Conservation (phyloP, 2,797 vertebrate species). For the Notolepis coatsorum region DNA sequence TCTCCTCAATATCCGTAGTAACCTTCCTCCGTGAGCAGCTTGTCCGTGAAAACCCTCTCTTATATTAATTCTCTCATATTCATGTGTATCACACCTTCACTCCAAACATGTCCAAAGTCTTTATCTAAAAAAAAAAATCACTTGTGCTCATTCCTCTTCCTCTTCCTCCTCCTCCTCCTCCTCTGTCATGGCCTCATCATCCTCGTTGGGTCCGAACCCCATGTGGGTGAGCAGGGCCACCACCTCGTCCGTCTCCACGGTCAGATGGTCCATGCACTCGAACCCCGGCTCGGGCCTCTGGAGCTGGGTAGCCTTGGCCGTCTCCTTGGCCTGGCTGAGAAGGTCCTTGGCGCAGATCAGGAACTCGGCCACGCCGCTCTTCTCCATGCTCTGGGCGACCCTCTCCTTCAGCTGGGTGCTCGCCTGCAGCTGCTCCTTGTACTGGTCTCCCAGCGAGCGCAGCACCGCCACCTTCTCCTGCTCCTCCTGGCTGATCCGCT, state of each 20-base stretch:
- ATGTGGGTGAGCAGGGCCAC: conserved; percentile 74
- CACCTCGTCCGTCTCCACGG: conserved; percentile 79
- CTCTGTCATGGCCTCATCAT: conserved; percentile 37
- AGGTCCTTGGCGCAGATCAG: conserved; percentile 74
- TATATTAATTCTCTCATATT: neutral
- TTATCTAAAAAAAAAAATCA: conserved; percentile 10
- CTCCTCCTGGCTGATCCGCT: conserved; percentile 80
- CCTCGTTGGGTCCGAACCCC: conserved; percentile 76
- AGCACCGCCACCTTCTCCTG: conserved; percentile 79
- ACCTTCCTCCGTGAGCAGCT: conserved; percentile 8
- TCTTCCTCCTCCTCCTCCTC: conserved; percentile 48
- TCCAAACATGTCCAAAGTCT: conserved; percentile 31
- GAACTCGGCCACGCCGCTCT: conserved; percentile 80
- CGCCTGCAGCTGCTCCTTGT: conserved; percentile 84
- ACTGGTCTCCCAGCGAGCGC: conserved; percentile 75
- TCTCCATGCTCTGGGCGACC: conserved; percentile 82
- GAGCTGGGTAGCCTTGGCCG: conserved; percentile 77
- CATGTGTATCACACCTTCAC: conserved; percentile 32
- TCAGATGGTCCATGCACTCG: conserved; percentile 90
- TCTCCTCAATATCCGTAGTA: conserved; percentile 9
- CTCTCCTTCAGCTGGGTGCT: conserved; percentile 84
- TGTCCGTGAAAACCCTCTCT: neutral
- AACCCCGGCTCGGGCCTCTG: conserved; percentile 85
- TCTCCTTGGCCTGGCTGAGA: conserved; percentile 69
- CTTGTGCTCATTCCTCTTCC: conserved; percentile 24